phyloP scores from a whole-genome alignment of 2,888 invertebrate species.

The Hyles lineata region DNA sequence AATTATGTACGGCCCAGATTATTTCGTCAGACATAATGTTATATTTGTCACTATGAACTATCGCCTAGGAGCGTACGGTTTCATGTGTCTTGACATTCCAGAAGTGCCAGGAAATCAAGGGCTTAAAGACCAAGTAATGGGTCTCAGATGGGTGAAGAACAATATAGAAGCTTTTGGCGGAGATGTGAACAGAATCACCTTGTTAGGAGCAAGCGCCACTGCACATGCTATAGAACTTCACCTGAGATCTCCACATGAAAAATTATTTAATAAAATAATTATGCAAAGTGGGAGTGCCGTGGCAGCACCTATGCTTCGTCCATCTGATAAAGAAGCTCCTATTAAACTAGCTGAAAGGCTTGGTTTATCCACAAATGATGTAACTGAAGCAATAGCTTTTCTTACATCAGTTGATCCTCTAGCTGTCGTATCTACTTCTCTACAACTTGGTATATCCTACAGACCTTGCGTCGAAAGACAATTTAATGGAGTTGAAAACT shows the following conservation, averaged over 20 bases:
- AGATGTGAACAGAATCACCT: constrained; percentile 57
- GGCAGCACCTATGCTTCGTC: constrained; percentile 44
- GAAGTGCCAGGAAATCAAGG: constrained; percentile 66
- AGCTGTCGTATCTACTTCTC: constrained; percentile 48
- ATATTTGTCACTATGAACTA: constrained; percentile 63
- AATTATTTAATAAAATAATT: constrained; percentile 56
- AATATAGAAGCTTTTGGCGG: constrained; percentile 67
- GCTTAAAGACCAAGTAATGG: constrained; percentile 62
- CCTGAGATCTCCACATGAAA: constrained; percentile 53
- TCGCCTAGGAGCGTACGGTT: constrained; percentile 64
- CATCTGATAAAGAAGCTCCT: constrained; percentile 50
- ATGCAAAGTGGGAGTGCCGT: constrained; percentile 58
- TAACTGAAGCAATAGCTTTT: constrained; percentile 51
- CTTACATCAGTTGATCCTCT: constrained; percentile 46
- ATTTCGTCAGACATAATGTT: constrained; percentile 58
- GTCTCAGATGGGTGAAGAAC: constrained; percentile 61
- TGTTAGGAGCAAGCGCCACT: constrained; percentile 62
- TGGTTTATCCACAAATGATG: constrained; percentile 46
- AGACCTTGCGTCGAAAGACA: constrained; percentile 61
- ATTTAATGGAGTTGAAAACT: constrained; percentile 54
- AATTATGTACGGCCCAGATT: constrained; percentile 52
- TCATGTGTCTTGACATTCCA: constrained; percentile 63
- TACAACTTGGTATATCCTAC: constrained; percentile 44
- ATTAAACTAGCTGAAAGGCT: constrained; percentile 53
- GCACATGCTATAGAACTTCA: constrained; percentile 59